Evolutionary conservation across 2,888 invertebrate species (phyloP).

Genomic region (Eretmocerus hayati): DNA sequence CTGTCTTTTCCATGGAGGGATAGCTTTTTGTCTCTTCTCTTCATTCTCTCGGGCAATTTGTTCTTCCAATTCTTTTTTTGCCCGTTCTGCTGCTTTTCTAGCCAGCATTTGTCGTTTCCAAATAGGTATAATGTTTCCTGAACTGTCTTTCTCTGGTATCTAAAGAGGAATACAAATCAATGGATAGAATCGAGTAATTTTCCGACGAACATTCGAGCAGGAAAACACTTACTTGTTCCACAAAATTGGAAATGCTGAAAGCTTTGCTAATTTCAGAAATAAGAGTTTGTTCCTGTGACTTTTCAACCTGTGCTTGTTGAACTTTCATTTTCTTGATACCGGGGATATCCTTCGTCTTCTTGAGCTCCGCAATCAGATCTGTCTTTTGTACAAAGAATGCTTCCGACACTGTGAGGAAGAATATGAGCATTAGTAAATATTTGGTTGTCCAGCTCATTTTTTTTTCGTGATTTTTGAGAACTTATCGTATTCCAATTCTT

Average conservation of each 20-base stretch:
- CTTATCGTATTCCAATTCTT: no score
- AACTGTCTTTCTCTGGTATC: conserved; percentile 83
- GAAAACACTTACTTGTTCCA: conserved; percentile 66
- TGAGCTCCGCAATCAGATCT: conserved; percentile 85
- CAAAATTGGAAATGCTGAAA: conserved; percentile 78
- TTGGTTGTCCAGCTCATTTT: no score
- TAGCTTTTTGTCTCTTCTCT: conserved; percentile 73
- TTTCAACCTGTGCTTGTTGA: conserved; percentile 78
- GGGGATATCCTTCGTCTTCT: conserved; percentile 85
- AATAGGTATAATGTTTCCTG: conserved; percentile 83
- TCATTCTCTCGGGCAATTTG: conserved; percentile 78
- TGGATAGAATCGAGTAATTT: neutral
- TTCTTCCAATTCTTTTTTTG: conserved; percentile 83
- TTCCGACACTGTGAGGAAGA: conserved; percentile 48
- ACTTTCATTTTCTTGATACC: conserved; percentile 92
- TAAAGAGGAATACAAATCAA: conserved; percentile 41
- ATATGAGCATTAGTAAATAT: no score
- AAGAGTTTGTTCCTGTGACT: conserved; percentile 73
- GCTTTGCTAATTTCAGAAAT: conserved; percentile 78
- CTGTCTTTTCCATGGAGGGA: conserved; percentile 93
- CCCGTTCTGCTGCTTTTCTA: conserved; percentile 87
- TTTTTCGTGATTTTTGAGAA: no score
- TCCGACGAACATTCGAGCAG: neutral
- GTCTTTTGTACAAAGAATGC: conserved; percentile 70
- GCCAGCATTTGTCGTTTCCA: conserved; percentile 97